Evolutionary conservation across 2,888 invertebrate species (phyloP).

Genomic region (Conistra vaccinii): DNA sequence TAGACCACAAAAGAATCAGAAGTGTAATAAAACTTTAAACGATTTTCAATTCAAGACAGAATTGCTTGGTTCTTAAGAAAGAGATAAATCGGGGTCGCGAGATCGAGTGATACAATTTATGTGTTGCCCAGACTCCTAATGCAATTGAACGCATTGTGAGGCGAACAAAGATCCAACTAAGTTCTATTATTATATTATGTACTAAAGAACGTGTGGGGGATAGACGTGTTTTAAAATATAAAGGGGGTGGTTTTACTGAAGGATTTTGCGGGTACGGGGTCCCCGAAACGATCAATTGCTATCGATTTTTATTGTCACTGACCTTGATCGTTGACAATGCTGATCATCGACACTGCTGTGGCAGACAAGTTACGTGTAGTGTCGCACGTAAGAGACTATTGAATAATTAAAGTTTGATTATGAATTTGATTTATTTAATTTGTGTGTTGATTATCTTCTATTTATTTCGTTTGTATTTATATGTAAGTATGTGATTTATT

Average conservation of each 20-base stretch:
- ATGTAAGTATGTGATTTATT: too few species aligned
- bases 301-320: too few species aligned
- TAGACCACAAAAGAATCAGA: constrained; percentile 50
- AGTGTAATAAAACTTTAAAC: constrained; percentile 64
- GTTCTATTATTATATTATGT: constrained; percentile 55
- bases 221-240: constrained; percentile 25
- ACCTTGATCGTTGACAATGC: too few species aligned
- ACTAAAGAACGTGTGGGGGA: constrained; percentile 31
- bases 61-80: constrained; percentile 60
- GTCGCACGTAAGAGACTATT: too few species aligned
- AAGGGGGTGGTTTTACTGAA: not conserved
- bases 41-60: constrained; percentile 68
- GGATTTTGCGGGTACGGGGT: not conserved
- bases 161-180: constrained; percentile 59
- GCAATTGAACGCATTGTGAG: constrained; percentile 75
- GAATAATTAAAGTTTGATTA: too few species aligned
- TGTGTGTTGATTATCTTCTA: too few species aligned
- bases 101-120: constrained; percentile 78
- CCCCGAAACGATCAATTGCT: too few species aligned
- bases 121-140: constrained; percentile 72
- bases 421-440: too few species aligned
- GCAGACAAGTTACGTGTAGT: too few species aligned
- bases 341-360: too few species aligned
- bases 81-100: constrained; percentile 70
- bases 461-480: too few species aligned